phyloP scores from a whole-genome alignment of 2,113 vertebrate species.

The Echinops telfairi region DNA sequence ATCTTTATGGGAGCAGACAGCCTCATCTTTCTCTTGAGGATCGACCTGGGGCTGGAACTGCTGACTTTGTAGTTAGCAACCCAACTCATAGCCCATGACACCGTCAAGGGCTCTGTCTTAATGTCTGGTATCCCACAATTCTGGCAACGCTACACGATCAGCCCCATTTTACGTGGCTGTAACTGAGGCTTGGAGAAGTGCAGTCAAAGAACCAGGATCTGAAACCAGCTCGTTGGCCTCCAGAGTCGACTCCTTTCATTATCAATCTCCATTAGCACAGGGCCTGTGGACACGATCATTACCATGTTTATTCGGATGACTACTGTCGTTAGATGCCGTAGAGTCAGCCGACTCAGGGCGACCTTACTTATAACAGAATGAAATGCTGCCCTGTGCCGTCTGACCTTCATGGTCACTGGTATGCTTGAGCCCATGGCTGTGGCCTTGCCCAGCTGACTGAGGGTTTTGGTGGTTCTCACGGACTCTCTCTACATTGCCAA shows the following conservation, averaged over 20 bases:
- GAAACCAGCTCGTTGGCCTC: not conserved
- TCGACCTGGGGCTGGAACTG: no score
- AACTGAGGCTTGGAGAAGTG: not conserved
- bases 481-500: not conserved
- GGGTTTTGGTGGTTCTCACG: not conserved
- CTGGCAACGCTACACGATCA: not conserved
- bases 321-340: not conserved
- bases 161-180: not conserved
- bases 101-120: no score
- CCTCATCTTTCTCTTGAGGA: no score
- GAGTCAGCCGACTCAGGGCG: not conserved
- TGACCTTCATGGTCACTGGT: not conserved
- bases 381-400: not conserved
- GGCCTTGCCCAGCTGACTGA: not conserved
- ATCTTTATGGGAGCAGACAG: no score
- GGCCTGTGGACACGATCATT: rapidly evolving
- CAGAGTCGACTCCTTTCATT: not conserved
- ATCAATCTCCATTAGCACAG: rapidly evolving
- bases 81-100: no score
- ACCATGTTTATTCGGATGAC: not conserved
- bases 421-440: not conserved
- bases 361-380: not conserved
- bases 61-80: no score
- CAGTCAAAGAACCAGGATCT: not conserved
- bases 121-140: not conserved